phyloP scores from a whole-genome alignment of 2,113 vertebrate genomes.

The Herpetotheres cachinnans region DNA sequence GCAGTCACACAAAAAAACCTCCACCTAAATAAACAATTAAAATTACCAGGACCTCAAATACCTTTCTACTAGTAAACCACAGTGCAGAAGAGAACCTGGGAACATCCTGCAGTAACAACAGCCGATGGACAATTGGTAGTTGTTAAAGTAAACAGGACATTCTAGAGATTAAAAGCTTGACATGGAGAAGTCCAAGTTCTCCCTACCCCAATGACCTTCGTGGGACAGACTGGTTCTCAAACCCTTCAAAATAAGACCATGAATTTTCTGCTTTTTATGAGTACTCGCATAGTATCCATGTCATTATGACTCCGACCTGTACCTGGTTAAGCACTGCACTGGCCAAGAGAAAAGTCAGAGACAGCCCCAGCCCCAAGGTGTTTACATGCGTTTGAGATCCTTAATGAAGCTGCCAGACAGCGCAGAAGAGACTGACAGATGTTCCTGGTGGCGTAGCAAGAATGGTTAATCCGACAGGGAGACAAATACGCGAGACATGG shows the following conservation, averaged over 20 bases:
- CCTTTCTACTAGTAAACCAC: background rate
- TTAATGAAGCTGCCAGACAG: constrained; percentile 50
- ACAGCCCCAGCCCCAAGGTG: background rate
- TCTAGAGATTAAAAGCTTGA: background rate
- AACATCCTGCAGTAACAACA: background rate
- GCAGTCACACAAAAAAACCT: accelerated
- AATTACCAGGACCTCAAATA: background rate
- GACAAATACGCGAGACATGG: background rate
- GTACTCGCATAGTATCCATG: background rate
- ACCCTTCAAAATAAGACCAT: background rate
- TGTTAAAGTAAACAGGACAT: background rate
- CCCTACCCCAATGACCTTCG: background rate
- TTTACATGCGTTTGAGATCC: background rate
- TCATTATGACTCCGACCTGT: background rate
- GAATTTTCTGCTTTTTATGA: background rate
- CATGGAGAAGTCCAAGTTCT: background rate
- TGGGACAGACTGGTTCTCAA: background rate
- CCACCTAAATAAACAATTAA: background rate
- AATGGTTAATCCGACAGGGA: constrained; percentile 36
- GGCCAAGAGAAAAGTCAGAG: background rate
- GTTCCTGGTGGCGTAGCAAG: background rate
- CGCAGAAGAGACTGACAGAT: constrained; percentile 16
- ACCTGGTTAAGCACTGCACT: background rate
- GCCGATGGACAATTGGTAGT: background rate
- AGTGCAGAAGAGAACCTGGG: background rate